A percentile compares a stretch with the other conserved stretches of the same genome.
Conservation (phyloP, 1,140 invertebrate genomes). For the Macrocentrus cingulum region DNA sequence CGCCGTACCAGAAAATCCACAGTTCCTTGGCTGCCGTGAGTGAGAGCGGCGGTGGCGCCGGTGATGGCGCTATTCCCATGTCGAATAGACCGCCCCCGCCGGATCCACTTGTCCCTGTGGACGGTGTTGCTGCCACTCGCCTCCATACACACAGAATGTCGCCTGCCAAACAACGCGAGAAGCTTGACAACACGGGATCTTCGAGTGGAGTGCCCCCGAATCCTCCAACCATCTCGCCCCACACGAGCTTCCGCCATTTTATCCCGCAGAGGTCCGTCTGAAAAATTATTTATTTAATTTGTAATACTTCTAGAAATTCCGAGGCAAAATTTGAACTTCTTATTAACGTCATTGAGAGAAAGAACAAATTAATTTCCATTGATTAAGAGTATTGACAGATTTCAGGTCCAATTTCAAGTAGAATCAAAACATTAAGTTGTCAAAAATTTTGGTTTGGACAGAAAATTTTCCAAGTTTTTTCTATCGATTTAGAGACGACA, state of each 20-base stretch:
- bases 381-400: no score
- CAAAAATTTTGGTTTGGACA: no score
- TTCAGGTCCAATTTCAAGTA: no score
- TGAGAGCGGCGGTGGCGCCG: constrained; percentile 69
- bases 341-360: no score
- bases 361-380: no score
- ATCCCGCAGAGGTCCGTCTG: constrained; percentile 98
- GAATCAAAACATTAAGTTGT: no score
- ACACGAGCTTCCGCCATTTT: constrained; percentile 95
- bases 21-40: constrained; percentile 87
- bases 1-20: constrained; percentile 99
- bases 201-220: constrained; percentile 72
- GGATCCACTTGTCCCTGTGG: constrained; percentile 48
- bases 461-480: no score
- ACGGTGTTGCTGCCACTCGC: constrained; percentile 67
- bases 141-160: constrained; percentile 97
- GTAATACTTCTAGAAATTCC: constrained; percentile 11
- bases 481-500: no score
- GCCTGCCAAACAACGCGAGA: constrained; percentile 87
- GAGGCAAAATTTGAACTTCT: no score
- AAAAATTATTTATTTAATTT: constrained; percentile 24
- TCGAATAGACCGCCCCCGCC: constrained; percentile 64
- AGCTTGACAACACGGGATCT: constrained; percentile 91
- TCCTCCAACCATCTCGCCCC: constrained; percentile 70
- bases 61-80: constrained; percentile 59